Percentiles rank a stretch among this genome's conserved stretches.
These are phyloP conservation scores for Cynopterus brachyotis DNA, from an alignment of 2,113 vertebrate species.

Conservation along the genomic window DNA sequence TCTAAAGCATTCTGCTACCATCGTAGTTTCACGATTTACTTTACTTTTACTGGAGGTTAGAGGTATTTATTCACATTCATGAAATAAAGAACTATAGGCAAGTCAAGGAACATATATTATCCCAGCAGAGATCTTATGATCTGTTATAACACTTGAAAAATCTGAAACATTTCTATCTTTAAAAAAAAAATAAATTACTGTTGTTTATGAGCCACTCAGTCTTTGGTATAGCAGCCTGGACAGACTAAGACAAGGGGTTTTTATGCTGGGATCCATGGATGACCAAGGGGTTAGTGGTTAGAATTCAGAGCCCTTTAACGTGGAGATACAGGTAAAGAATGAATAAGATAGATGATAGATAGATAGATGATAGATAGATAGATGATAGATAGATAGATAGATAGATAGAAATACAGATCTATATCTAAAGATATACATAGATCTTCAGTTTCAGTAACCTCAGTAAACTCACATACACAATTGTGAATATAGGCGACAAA, in stretches of 20 bases:
- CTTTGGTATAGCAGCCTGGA: background rate
- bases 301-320: background rate
- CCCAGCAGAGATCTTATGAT: background rate
- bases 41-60: background rate
- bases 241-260: background rate
- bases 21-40: background rate
- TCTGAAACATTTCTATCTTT: background rate
- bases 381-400: background rate
- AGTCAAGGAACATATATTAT: background rate
- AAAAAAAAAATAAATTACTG: background rate
- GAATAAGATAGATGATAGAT: background rate
- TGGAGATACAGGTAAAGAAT: background rate
- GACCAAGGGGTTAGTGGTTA: background rate
- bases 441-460: background rate
- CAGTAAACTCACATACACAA: too few species aligned
- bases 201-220: background rate
- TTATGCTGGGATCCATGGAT: background rate
- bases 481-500: background rate
- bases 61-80: background rate
- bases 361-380: background rate
- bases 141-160: background rate
- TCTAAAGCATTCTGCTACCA: background rate
- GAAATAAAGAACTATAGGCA: background rate
- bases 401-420: background rate
- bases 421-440: background rate